phyloP scores from a whole-genome alignment of 1,140 invertebrate species.

The Drosophila funebris region DNA sequence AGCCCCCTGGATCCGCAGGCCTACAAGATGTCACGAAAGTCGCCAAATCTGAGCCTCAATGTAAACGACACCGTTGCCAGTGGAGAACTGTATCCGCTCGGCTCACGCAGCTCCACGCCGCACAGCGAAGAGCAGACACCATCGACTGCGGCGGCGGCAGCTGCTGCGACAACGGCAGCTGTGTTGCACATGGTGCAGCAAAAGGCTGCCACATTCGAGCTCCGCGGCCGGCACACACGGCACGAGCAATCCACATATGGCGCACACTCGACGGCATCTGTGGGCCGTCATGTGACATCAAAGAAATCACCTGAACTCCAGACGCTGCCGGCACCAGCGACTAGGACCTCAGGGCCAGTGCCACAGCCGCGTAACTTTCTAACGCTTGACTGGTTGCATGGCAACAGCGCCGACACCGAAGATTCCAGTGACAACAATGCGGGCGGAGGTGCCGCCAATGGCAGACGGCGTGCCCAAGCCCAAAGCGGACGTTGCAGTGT shows the following conservation, averaged over 20 bases:
- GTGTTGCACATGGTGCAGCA: conserved; percentile 77
- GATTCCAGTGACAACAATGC: conserved; percentile 74
- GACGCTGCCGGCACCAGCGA: conserved; percentile 54
- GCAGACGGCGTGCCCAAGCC: conserved; percentile 28
- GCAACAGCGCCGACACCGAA: conserved; percentile 75
- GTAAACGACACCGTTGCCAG: conserved; percentile 56
- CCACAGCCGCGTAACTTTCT: conserved; percentile 72
- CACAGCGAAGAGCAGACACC: conserved; percentile 44
- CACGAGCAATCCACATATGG: conserved; percentile 48
- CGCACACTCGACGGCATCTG: conserved; percentile 61
- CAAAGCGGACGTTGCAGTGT: conserved; percentile 77
- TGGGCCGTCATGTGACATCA: conserved; percentile 38
- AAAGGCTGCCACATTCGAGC: conserved; percentile 82
- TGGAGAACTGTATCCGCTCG: conserved; percentile 33
- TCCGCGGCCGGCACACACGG: conserved; percentile 64
- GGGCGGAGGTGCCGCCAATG: conserved; percentile 27
- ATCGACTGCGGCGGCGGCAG: conserved; percentile 5
- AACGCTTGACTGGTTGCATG: conserved; percentile 72
- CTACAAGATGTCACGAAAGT: conserved; percentile 84
- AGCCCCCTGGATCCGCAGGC: conserved; percentile 84
- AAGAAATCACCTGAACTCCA: conserved; percentile 51
- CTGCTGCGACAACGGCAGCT: conserved; percentile 38
- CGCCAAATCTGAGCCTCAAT: conserved; percentile 69
- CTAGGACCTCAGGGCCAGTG: conserved; percentile 48
- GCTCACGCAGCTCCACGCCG: conserved; percentile 51